phyloP scores from a whole-genome alignment of 2,797 vertebrate genomes.

The Clarias pachynema region DNA sequence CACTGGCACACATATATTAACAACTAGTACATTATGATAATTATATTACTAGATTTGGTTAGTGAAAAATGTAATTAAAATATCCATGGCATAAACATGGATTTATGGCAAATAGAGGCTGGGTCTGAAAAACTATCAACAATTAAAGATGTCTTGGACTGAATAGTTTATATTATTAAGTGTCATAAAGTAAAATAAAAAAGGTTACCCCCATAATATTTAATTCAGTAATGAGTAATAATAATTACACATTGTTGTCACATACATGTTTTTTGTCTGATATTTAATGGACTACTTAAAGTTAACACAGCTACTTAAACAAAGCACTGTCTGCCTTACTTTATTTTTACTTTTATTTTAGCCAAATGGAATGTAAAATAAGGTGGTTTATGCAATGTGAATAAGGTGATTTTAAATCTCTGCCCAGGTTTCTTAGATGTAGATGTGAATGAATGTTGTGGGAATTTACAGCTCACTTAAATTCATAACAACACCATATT shows the following conservation, averaged over 20 bases:
- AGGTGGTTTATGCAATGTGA: neutral
- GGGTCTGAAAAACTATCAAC: neutral
- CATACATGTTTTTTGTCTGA: neutral
- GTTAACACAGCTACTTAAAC: conserved; percentile 15
- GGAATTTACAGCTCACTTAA: conserved; percentile 6
- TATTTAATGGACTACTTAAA: neutral
- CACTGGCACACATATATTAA: neutral
- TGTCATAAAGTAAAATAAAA: neutral
- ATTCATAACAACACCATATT: neutral
- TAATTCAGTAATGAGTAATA: neutral
- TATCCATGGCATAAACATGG: neutral
- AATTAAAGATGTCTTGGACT: neutral
- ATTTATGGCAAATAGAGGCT: neutral
- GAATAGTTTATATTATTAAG: neutral
- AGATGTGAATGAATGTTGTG: neutral
- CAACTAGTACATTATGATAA: neutral
- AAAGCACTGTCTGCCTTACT: neutral
- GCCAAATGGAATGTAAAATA: neutral
- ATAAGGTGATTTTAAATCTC: neutral
- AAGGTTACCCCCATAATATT: neutral
- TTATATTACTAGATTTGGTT: neutral
- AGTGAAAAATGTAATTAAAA: neutral
- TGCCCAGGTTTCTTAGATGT: neutral
- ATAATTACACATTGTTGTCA: neutral
- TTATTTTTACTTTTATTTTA: too few relatives aligned